A percentile compares a stretch with the other conserved stretches of the same genome.
These are phyloP conservation scores for Lepidocolaptes lacrymiger DNA, from an alignment of 2,797 vertebrate species.

Conservation along the genomic window DNA sequence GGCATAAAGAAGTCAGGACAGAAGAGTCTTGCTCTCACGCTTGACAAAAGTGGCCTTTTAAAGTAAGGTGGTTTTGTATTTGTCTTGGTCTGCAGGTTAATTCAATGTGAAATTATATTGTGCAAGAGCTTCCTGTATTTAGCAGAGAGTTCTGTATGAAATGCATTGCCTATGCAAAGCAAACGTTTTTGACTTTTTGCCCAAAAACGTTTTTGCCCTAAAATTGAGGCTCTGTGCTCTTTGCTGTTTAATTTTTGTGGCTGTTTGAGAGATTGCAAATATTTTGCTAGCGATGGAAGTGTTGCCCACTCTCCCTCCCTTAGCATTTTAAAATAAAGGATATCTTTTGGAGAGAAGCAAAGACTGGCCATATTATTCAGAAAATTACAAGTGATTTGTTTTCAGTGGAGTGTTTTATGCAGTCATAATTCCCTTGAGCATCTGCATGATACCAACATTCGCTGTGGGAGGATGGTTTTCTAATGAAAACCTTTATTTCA, in stretches of 20 bases:
- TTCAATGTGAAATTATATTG: neutral
- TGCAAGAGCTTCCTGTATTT: neutral
- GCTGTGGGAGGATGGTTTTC: neutral
- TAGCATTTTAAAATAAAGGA: neutral
- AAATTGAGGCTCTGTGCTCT: neutral
- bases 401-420: neutral
- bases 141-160: neutral
- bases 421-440: neutral
- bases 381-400: neutral
- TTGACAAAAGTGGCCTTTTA: slow-evolving; percentile 26
- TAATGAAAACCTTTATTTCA: neutral
- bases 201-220: neutral
- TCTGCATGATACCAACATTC: neutral
- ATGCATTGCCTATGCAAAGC: neutral
- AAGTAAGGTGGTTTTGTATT: neutral
- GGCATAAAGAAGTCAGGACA: neutral
- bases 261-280: neutral
- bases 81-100: neutral
- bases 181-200: neutral
- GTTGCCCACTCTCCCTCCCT: neutral
- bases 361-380: neutral
- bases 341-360: neutral
- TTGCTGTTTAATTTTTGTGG: neutral
- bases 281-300: neutral
- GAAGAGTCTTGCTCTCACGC: neutral